phyloP scores from a whole-genome alignment of 1,140 invertebrate genomes.

The Eulimnadia texana region DNA sequence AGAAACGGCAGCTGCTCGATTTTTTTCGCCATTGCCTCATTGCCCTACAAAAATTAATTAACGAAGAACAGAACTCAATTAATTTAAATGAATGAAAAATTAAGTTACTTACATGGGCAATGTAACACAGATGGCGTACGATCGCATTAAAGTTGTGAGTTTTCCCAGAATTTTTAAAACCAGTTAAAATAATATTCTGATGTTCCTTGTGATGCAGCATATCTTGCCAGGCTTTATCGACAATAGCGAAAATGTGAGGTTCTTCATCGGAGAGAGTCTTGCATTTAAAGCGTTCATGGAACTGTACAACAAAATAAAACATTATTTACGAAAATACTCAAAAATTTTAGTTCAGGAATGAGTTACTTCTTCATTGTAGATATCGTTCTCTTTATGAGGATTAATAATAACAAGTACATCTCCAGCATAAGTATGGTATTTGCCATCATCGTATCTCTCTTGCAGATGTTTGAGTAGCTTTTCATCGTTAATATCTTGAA shows the following conservation, averaged over 20 bases:
- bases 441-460: slow-evolving; percentile 48
- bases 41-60: slow-evolving; percentile 9
- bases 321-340: neutral
- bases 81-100: neutral
- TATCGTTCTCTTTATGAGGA: slow-evolving; percentile 45
- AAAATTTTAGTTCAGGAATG: neutral
- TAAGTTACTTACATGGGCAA: slow-evolving; percentile 29
- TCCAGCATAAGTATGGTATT: slow-evolving; percentile 75
- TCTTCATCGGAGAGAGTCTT: slow-evolving; percentile 77
- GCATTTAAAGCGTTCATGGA: slow-evolving; percentile 62
- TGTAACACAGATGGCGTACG: slow-evolving; percentile 54
- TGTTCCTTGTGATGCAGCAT: slow-evolving; percentile 63
- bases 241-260: slow-evolving; percentile 77
- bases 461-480: slow-evolving; percentile 45
- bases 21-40: neutral
- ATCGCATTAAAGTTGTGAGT: slow-evolving; percentile 56
- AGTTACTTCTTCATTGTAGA: neutral
- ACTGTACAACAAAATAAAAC: slow-evolving; percentile 31
- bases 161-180: slow-evolving; percentile 71
- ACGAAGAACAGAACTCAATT: neutral
- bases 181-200: slow-evolving; percentile 66
- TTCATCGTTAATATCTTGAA: neutral
- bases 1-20: slow-evolving; percentile 37
- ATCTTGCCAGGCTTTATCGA: slow-evolving; percentile 72
- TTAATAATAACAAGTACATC: slow-evolving; percentile 77